Evolutionary conservation across 2,888 invertebrate genomes (phyloP), one percentile per base, ranked within the genome.

Genomic region (Mellilla xanthometata): DNA sequence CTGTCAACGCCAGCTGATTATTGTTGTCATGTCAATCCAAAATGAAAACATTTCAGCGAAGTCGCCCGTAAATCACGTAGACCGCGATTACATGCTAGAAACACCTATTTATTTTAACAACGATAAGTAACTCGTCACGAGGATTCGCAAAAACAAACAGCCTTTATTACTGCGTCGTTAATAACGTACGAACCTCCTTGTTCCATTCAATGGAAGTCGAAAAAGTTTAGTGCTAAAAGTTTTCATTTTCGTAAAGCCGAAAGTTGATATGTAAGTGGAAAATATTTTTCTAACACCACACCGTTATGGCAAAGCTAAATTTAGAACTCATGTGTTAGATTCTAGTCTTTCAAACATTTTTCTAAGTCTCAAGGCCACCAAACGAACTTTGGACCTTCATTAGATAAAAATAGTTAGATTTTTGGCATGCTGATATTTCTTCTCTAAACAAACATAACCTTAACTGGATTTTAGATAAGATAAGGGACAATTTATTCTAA

Each of bases 371-470:
- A 47, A 53, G 53, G 53, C 44, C 44, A 27, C 8, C 4, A 7
- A 4, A 13, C 11, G 52, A 23, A 34, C 43, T 52, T 60, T 47
- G 49, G 31, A 47, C 53, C 40, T 9, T 32, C n/a, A 3, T 7
- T 7, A 23, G 23, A 34, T 39, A 39, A 34, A 39, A 45, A 39
- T 44, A 44, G 1, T 7, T 24, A 22, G 36, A 33, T 11, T 11
- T 36, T 33, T 40, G 27, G 40, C 33, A 40, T 28, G 12, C 9
- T n/a, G 13, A 7, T 7, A 23, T 12, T 19, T 38, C n/a, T 28
- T 38, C 6, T 15, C 10, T 13, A 30, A 31, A 30, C 30, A 30
- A 30, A 39, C 23, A 38, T 29, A 39, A 30, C 39, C 23, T 23
- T 22, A n/a, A 26, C n/a, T 19, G 2, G 7, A 2, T 22, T 27